A percentile compares a stretch with the other conserved stretches of the same genome.
phyloP scores from a whole-genome alignment of 2,797 vertebrate genomes.

The Peromyscus melanophrys region DNA sequence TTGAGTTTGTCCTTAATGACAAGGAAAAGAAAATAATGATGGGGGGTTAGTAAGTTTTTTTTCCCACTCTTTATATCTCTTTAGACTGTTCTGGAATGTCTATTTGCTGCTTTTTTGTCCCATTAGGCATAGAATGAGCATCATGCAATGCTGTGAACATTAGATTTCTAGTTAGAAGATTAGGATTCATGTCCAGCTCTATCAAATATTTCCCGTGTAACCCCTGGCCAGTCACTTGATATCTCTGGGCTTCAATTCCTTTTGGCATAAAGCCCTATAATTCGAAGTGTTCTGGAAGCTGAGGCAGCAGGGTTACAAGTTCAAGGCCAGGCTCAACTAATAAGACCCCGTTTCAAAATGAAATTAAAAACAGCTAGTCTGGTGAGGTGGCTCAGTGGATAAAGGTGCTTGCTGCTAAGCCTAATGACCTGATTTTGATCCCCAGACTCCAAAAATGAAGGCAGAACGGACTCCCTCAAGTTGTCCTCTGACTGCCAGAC shows the following conservation, averaged over 20 bases:
- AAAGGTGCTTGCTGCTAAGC: not conserved
- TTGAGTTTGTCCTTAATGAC: not conserved
- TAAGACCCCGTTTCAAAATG: not conserved
- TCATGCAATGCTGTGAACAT: not conserved
- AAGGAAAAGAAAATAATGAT: not conserved
- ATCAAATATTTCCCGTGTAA: not conserved
- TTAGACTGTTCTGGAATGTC: conserved; percentile 58
- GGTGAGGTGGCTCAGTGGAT: not conserved
- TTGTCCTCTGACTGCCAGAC: not conserved
- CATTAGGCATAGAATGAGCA: not conserved
- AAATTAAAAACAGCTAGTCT: not conserved
- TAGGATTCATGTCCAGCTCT: not conserved
- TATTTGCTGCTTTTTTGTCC: not conserved
- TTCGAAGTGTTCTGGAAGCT: not conserved
- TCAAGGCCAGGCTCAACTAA: not conserved
- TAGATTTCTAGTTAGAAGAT: conserved; percentile 4
- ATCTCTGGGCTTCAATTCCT: not conserved
- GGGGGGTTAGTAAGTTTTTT: not conserved
- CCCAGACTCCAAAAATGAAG: not conserved
- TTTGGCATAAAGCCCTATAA: not conserved
- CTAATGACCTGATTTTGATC: not conserved
- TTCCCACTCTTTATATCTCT: not conserved
- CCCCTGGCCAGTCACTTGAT: not conserved
- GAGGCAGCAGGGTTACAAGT: not conserved
- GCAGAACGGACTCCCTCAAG: not conserved